A percentile compares a stretch with the other conserved stretches of the same genome.
Conservation (phyloP, 35 echinoderm and acorn worm species). For the Acanthaster planci region DNA sequence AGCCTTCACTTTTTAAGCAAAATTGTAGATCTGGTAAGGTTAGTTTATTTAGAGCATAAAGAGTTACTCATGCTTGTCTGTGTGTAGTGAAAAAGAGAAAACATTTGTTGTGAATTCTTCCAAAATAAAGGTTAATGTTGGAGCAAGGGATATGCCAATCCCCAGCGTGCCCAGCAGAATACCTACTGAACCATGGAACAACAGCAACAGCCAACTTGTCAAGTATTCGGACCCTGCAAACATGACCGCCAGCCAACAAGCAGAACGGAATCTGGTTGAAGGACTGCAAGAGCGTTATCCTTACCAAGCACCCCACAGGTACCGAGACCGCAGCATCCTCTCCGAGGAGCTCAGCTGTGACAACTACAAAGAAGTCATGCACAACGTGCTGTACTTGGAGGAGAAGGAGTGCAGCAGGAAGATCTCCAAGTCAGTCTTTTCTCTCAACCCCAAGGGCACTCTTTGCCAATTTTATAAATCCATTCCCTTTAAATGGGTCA, state of each 20-base stretch:
- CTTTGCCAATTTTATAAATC: too few relatives aligned
- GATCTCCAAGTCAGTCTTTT: not conserved
- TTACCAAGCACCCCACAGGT: not conserved
- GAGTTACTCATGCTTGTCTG: too few relatives aligned
- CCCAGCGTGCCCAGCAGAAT: not conserved
- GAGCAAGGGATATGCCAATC: not conserved
- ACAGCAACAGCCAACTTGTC: not conserved
- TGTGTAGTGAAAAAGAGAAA: too few relatives aligned
- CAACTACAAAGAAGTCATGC: slow-evolving; percentile 14
- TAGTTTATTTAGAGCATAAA: too few relatives aligned
- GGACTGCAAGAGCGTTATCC: not conserved
- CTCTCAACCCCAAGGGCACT: too few relatives aligned
- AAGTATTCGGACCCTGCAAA: not conserved
- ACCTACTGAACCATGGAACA: not conserved
- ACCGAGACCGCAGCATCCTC: not conserved
- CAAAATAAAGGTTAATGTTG: not conserved
- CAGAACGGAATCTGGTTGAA: not conserved
- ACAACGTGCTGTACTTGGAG: not conserved
- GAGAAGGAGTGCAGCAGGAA: slow-evolving; percentile 1
- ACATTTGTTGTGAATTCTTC: too few relatives aligned
- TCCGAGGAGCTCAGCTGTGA: not conserved
- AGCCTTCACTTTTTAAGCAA: too few relatives aligned
- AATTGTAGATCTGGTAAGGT: too few relatives aligned
- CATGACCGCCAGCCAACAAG: not conserved
- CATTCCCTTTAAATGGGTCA: too few relatives aligned